Evolutionary conservation across 2,888 invertebrate genomes (phyloP).

Genomic region (Pteria penguin): DNA sequence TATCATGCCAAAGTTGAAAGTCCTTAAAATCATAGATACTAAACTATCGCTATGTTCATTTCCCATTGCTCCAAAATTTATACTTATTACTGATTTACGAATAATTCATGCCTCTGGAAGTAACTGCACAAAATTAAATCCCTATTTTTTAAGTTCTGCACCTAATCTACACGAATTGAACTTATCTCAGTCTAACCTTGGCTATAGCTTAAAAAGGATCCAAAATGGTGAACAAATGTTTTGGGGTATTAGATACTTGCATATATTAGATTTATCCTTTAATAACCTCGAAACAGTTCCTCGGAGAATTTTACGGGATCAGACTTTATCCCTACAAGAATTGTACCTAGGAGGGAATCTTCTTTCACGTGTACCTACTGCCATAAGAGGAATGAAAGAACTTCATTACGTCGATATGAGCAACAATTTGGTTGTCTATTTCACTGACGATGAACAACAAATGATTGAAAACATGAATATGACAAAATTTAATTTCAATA

Average conservation of each 20-base stretch:
- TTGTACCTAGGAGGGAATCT: not conserved
- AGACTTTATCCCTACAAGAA: not conserved
- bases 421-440: not conserved
- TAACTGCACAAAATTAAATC: not conserved
- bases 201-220: not conserved
- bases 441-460: not conserved
- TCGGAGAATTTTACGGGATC: not conserved
- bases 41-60: not conserved
- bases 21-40: not conserved
- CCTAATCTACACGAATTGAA: not conserved
- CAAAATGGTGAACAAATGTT: not conserved
- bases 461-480: not conserved
- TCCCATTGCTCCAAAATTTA: not conserved
- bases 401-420: not conserved
- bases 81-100: not conserved
- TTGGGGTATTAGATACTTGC: not conserved
- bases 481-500: not conserved
- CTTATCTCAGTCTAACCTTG: not conserved
- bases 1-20: not conserved
- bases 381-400: not conserved
- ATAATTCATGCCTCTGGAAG: not conserved
- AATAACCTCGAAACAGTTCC: not conserved
- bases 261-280: not conserved
- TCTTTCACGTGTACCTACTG: not conserved
- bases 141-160: not conserved